A percentile compares a stretch with the other conserved stretches of the same genome.
Evolutionary conservation across 2,888 invertebrate species (phyloP).

Genomic region (Lobophora halterata): DNA sequence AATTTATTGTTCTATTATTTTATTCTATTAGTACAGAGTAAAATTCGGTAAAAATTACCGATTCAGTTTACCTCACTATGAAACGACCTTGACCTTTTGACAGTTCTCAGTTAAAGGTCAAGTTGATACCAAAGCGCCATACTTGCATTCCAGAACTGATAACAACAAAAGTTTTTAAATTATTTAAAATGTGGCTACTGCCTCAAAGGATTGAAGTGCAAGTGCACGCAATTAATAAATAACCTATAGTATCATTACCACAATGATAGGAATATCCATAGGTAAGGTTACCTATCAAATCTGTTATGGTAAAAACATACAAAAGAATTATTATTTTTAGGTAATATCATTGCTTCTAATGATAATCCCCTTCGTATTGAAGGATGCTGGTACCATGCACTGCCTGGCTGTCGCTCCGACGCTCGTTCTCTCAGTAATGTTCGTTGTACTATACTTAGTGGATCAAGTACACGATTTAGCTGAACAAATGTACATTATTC

Average conservation of each 20-base stretch:
- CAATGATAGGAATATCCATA: neutral
- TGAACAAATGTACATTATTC: constrained; percentile 59
- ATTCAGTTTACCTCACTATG: constrained; percentile 16
- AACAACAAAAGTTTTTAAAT: too few species aligned
- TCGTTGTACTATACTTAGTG: constrained; percentile 67
- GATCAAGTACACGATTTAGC: constrained; percentile 70
- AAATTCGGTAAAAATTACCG: neutral
- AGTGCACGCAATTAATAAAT: neutral
- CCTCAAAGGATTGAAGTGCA: too few species aligned
- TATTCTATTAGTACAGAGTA: neutral
- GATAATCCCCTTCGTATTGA: constrained; percentile 62
- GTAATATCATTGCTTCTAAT: constrained; percentile 69
- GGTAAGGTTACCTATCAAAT: constrained; percentile 19
- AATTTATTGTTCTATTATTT: neutral
- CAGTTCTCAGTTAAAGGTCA: too few species aligned
- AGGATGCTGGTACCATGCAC: constrained; percentile 50
- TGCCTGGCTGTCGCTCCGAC: constrained; percentile 67
- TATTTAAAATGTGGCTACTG: too few species aligned
- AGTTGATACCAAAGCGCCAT: too few species aligned
- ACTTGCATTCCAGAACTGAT: too few species aligned
- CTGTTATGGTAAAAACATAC: constrained; percentile 33
- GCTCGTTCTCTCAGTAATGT: constrained; percentile 62
- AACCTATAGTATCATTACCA: neutral
- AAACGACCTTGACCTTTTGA: constrained; percentile 22
- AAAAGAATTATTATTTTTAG: constrained; percentile 66